phyloP scores from a whole-genome alignment of 2,888 invertebrate species.

The Eupeodes latifasciatus region DNA sequence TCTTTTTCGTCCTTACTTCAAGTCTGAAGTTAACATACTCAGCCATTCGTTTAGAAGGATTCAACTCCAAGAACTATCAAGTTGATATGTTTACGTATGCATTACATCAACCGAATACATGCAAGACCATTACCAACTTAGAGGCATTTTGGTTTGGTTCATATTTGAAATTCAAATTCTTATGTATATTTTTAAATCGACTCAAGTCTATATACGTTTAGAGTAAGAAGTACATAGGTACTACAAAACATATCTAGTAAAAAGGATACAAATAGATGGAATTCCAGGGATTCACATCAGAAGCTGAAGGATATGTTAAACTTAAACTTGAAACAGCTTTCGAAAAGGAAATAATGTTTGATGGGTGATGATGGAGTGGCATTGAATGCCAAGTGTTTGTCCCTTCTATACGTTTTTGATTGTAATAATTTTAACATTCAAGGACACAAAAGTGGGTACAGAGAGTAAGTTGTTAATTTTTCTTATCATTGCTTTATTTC shows the following conservation, averaged over 20 bases:
- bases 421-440: constrained; percentile 29
- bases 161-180: constrained; percentile 68
- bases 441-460: not conserved
- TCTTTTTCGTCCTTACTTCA: constrained; percentile 5
- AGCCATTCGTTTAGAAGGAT: not conserved
- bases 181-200: constrained; percentile 9
- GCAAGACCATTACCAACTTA: constrained; percentile 63
- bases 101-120: constrained; percentile 67
- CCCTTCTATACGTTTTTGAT: constrained; percentile 27
- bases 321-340: constrained; percentile 54
- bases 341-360: constrained; percentile 47
- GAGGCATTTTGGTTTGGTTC: constrained; percentile 69
- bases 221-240: not conserved
- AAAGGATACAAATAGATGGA: constrained; percentile 33
- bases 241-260: not conserved
- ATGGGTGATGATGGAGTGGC: constrained; percentile 62
- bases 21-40: not conserved
- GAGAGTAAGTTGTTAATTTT: too few species aligned
- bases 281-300: constrained; percentile 4
- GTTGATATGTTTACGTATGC: constrained; percentile 69
- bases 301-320: constrained; percentile 39
- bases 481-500: too few species aligned
- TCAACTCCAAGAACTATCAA: constrained; percentile 15
- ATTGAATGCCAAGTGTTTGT: constrained; percentile 53
- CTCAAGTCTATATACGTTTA: constrained; percentile 38